Conservation (phyloP, 2,888 invertebrate genomes). For the Celastrina argiolus region DNA sequence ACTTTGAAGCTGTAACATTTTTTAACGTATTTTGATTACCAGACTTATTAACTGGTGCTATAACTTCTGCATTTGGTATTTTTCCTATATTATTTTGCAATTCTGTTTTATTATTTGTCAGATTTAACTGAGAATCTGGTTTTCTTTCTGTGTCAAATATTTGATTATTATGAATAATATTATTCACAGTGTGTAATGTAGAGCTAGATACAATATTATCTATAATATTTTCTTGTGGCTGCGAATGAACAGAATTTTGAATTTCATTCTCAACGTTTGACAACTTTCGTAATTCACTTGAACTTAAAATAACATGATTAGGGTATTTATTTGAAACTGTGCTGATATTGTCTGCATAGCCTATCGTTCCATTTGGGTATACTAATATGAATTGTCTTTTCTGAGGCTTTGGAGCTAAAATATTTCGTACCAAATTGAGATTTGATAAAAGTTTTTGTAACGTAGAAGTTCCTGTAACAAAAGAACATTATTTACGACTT, state of each 20-base stretch:
- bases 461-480: not conserved
- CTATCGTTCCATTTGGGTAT: slow-evolving; percentile 46
- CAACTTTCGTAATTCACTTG: slow-evolving; percentile 35
- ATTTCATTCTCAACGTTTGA: not conserved
- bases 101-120: not conserved
- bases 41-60: not conserved
- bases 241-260: not conserved
- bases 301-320: slow-evolving; percentile 36
- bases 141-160: not conserved
- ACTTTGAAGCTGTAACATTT: not conserved
- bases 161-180: too few species aligned
- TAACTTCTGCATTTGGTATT: not conserved
- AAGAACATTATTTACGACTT: not conserved
- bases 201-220: too few species aligned
- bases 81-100: not conserved
- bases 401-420: slow-evolving; percentile 28
- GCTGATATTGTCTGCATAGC: slow-evolving; percentile 43
- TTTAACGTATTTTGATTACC: not conserved
- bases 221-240: not conserved
- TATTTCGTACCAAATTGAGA: slow-evolving; percentile 19
- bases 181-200: too few species aligned
- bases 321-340: slow-evolving; percentile 37
- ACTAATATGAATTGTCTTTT: slow-evolving; percentile 40
- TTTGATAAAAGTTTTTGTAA: slow-evolving; percentile 18
- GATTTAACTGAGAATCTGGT: not conserved